Evolutionary conservation across 2,888 invertebrate genomes (phyloP), one percentile per base, ranked within the genome.

Genomic region (Dascillus cervinus): DNA sequence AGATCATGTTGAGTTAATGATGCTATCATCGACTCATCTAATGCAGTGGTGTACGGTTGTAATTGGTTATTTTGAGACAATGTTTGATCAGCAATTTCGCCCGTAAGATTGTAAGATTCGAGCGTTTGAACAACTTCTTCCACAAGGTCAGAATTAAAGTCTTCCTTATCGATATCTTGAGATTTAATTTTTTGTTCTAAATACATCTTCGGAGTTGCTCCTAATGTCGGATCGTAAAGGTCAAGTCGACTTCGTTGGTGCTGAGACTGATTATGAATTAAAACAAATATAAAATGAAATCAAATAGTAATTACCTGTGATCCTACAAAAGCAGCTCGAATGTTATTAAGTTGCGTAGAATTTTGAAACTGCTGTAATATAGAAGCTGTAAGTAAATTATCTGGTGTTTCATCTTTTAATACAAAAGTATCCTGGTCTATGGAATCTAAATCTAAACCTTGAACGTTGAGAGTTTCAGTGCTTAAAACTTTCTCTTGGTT

Each of bases 21-120:
- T 15, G 62, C 58, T 26, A 63, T 58, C 55, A 66, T 60, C 10
- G 60, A 59, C 34, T 65, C 66, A 37, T 66, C 66, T 26, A 65
- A 48, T 22, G 62, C 50, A 41, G 50, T 56, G 3, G 60, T 52
- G 41, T 58, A 64, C 3, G 55, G 60, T 43, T 55, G 64, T 35
- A 60, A 62, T 59, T 53, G 47, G 32, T 12, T 17, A 17, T 17
- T 17, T 6, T 6, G 17, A 17, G 4, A 17, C 8, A 6, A 4
- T 17, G 8, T 8, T 8, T 17, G 5, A 17, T 17, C 17, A 17
- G 17, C 65, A 25, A 66, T 60, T 29, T 67, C 62, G 47, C 72
- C 71, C 32, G 67, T 68, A 26, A 71, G 61, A 47, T 62, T 69
- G 41, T 72, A 69, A n/a, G 69, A 63, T 44, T 72, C 70, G 32